Conservation (phyloP, 2,797 vertebrate species). For the Austrolebias charrua region DNA sequence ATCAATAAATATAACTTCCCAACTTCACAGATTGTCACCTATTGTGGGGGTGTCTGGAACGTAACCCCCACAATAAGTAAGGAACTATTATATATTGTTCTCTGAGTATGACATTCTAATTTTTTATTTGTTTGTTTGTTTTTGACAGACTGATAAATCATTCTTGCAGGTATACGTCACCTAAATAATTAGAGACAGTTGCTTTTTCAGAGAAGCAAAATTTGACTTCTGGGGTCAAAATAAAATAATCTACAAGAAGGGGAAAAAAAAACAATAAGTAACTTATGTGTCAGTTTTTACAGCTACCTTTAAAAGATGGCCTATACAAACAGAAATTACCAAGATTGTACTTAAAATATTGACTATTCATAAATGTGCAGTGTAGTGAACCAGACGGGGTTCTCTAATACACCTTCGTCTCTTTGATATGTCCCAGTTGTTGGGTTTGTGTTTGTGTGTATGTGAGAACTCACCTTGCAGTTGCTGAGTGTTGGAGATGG, state of each 20-base stretch:
- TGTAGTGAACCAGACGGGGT: no score
- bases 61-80: no score
- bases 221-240: not conserved
- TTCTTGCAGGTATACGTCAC: not conserved
- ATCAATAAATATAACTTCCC: no score
- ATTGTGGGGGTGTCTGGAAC: no score
- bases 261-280: not conserved
- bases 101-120: not conserved
- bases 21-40: no score
- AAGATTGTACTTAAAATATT: not conserved
- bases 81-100: not conserved
- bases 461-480: no score
- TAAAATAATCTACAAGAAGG: not conserved
- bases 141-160: not conserved
- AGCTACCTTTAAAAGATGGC: not conserved
- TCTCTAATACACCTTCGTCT: no score
- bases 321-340: not conserved
- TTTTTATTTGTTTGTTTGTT: not conserved
- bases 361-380: not conserved
- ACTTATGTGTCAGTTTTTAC: not conserved
- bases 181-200: not conserved
- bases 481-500: no score
- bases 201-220: not conserved
- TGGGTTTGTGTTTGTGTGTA: no score
- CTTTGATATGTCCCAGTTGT: no score